Evolutionary conservation across 2,113 vertebrate species (phyloP), one percentile per base, ranked within the genome.

Genomic region (Cathartes aura): DNA sequence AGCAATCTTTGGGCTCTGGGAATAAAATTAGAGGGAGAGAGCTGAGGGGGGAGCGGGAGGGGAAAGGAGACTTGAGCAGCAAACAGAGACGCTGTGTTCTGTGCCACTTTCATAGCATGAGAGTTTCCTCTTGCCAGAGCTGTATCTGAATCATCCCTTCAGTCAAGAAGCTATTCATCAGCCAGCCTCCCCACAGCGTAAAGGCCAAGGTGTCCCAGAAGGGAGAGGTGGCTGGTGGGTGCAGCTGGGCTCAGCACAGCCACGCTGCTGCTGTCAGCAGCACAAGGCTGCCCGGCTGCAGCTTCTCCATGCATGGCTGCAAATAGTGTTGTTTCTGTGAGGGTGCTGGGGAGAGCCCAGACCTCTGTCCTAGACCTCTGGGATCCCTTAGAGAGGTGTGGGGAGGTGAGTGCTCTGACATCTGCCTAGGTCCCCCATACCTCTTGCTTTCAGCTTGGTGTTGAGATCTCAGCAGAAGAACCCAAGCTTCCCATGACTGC

Each of bases 1-100:
- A 91, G 94, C 92, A 92, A 38, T 93, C n/a, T 12, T 53, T 74
- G 8, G 4, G 36, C 43, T 92, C 63, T 83, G 91, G 68, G 89
- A 93, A 90, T 70, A 66, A 80, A 89, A 92, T 67, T 20, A 85
- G 81, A 87, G 93, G 81, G 87, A 73, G 74, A 89, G 67, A 96
- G 95, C 38, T 58, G 78, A 88, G 48, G 58, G 59, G 66, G 50
- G 34, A 70, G 91, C 6, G 12, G 82, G 71, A 93, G 42, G 23
- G 29, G 72, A 79, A 72, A 76, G 62, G 43, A 63, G 60, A 67
- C 56, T 58, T 6, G 29, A 76, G 62, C 55, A 93, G 83, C 93
- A 89, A 74, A 63, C 72, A 75, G 73, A 90, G 50, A 67, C 9
- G 10, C 22, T 53, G 53, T 26, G 60, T 94, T 96, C 81, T 45